These are phyloP conservation scores for Tokudaia tokunoshimensis DNA, from an alignment of 2,797 vertebrate genomes.

Conservation along the genomic window DNA sequence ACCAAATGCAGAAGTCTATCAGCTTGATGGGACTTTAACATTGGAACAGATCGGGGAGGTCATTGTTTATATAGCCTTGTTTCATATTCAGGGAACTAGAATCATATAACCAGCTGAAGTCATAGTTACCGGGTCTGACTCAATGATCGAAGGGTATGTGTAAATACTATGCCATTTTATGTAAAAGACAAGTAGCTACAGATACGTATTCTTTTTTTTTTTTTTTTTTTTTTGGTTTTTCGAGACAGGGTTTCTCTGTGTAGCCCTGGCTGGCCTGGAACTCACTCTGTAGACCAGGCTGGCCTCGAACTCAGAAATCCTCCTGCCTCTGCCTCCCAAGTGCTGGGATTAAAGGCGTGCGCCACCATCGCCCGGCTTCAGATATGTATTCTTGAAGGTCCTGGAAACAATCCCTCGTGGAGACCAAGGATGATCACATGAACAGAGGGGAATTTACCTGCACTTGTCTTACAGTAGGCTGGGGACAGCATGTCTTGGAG, in stretches of 20 bases:
- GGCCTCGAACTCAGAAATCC: no score
- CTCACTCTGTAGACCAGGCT: no score
- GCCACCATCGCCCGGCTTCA: no score
- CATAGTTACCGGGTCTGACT: background rate
- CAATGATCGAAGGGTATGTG: background rate
- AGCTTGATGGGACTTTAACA: conserved; percentile 37
- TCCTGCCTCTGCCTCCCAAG: no score
- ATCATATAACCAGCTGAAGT: background rate
- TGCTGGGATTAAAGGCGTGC: no score
- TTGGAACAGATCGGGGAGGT: conserved; percentile 29
- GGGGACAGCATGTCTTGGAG: background rate
- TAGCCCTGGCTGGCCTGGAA: no score
- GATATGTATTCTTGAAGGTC: background rate
- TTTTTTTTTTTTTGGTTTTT: no score
- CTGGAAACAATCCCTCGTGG: background rate
- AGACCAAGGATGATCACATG: background rate
- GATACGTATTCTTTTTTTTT: background rate
- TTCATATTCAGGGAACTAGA: conserved; percentile 45
- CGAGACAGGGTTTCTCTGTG: no score
- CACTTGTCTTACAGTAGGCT: conserved; percentile 41
- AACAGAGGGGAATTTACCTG: background rate
- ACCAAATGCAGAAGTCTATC: background rate
- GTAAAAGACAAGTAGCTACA: background rate
- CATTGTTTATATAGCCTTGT: background rate
- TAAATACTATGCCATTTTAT: background rate